Conservation (phyloP, 2,888 invertebrate genomes). For the Dolomedes plantarius region DNA sequence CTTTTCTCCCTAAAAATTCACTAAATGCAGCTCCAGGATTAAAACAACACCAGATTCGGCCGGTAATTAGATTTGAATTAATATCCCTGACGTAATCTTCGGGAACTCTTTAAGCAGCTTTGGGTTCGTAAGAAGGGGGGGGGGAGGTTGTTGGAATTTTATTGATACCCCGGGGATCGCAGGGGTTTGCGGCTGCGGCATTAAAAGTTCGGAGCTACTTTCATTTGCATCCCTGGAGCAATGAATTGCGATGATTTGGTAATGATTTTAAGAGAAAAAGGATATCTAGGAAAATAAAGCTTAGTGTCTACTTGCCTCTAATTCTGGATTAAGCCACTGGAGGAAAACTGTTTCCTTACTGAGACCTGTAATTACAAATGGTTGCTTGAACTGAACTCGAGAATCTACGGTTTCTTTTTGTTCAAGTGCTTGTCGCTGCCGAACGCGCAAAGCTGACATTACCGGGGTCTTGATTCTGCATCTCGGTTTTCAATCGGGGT, state of each 20-base stretch:
- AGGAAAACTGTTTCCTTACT: too few species aligned
- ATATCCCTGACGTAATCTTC: conserved; percentile 17
- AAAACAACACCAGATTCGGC: conserved; percentile 42
- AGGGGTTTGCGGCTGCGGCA: conserved; percentile 14
- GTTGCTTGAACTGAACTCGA: too few species aligned
- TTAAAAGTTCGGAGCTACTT: conserved; percentile 2
- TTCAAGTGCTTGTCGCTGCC: too few species aligned
- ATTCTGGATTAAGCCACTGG: background rate
- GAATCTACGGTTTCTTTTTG: too few species aligned
- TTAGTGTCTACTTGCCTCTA: background rate
- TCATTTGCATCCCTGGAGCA: too few species aligned
- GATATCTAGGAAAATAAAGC: background rate
- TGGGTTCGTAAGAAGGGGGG: background rate
- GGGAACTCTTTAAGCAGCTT: conserved; percentile 28
- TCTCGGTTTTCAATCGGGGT: too few species aligned
- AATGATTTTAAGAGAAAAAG: background rate
- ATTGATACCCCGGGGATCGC: background rate
- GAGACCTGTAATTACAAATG: too few species aligned
- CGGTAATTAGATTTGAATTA: conserved; percentile 44
- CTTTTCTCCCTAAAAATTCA: conserved; percentile 15
- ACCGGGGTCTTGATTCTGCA: too few species aligned
- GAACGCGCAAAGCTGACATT: too few species aligned
- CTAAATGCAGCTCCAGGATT: conserved; percentile 32
- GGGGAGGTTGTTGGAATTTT: conserved; percentile 36
- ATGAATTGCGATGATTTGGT: too few species aligned